Evolutionary conservation across 2,888 invertebrate genomes (phyloP).

Genomic region (Mythimna ferrago): DNA sequence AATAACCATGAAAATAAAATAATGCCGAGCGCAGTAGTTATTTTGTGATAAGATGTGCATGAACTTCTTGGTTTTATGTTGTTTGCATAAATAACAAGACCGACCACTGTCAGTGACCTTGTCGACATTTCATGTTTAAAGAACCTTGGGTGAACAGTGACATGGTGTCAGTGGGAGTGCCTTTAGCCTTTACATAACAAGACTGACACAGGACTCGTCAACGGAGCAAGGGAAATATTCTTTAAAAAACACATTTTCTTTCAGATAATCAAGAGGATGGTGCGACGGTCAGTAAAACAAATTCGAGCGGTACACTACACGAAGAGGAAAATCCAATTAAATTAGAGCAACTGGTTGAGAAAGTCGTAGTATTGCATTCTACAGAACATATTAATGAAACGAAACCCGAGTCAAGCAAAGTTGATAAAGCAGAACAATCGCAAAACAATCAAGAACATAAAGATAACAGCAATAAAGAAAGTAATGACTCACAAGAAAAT

Average conservation of each 20-base stretch:
- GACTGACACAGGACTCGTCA: neutral
- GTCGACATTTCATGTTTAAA: conserved; percentile 53
- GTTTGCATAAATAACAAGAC: conserved; percentile 11
- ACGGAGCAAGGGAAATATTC: conserved; percentile 6
- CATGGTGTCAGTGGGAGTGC: conserved; percentile 55
- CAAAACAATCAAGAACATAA: conserved; percentile 27
- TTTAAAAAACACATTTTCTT: conserved; percentile 48
- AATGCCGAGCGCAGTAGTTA: neutral
- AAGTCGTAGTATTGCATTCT: conserved; percentile 70
- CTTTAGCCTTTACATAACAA: conserved; percentile 13
- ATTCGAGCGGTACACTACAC: conserved; percentile 40
- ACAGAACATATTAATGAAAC: conserved; percentile 68
- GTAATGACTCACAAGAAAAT: conserved; percentile 23
- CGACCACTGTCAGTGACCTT: conserved; percentile 37
- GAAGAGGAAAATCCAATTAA: conserved; percentile 73
- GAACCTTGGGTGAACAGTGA: conserved; percentile 40
- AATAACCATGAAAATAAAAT: conserved; percentile 2
- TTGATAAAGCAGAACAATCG: conserved; percentile 26
- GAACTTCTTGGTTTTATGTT: conserved; percentile 13
- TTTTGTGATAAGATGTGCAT: conserved; percentile 12
- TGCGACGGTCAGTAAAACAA: conserved; percentile 47
- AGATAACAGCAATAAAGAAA: conserved; percentile 42
- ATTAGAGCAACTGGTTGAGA: conserved; percentile 81
- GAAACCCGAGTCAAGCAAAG: conserved; percentile 24
- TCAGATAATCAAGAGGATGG: conserved; percentile 65